These are phyloP conservation scores for Drosophila heteroneura DNA, from an alignment of 2,888 invertebrate genomes.

Conservation along the genomic window DNA sequence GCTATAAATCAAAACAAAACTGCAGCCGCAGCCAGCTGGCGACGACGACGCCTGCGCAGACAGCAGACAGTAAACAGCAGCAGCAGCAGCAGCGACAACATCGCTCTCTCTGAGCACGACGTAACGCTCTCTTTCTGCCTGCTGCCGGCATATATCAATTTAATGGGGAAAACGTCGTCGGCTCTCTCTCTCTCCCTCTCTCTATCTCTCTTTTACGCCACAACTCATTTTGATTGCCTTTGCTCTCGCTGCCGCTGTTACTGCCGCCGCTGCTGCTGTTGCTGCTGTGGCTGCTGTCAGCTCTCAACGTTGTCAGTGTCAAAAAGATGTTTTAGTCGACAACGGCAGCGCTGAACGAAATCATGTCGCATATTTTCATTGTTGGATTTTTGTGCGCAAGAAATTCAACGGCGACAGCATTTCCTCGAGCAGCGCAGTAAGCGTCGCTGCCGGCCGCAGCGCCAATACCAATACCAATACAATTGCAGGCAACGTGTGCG, in stretches of 20 bases:
- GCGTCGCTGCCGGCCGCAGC: slow-evolving; percentile 54
- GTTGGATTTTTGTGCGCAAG: slow-evolving; percentile 66
- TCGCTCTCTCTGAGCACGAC: slow-evolving; percentile 44
- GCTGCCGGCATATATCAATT: slow-evolving; percentile 78
- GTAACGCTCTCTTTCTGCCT: slow-evolving; percentile 51
- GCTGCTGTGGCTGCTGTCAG: slow-evolving; percentile 76
- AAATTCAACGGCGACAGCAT: slow-evolving; percentile 56
- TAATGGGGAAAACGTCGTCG: slow-evolving; percentile 77
- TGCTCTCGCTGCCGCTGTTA: slow-evolving; percentile 35
- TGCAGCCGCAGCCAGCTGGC: slow-evolving; percentile 63
- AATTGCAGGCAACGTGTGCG: slow-evolving; percentile 58
- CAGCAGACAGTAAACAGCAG: slow-evolving; percentile 20
- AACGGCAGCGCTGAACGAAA: slow-evolving; percentile 84
- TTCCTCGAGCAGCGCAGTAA: slow-evolving; percentile 40
- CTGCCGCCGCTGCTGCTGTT: slow-evolving; percentile 34
- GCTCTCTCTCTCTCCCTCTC: slow-evolving; percentile 68
- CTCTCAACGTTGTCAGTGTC: slow-evolving; percentile 85
- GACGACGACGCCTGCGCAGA: slow-evolving; percentile 53
- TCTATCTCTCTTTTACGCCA: slow-evolving; percentile 45
- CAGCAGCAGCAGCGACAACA: slow-evolving; percentile 13
- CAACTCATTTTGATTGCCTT: slow-evolving; percentile 69
- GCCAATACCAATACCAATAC: slow-evolving; percentile 32
- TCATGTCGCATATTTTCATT: slow-evolving; percentile 82
- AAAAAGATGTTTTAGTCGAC: slow-evolving; percentile 86
- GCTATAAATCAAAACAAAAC: slow-evolving; percentile 77